Base-by-base conservation (phyloP, 2,797 vertebrate genomes). In the Alectoris magna region DNA sequence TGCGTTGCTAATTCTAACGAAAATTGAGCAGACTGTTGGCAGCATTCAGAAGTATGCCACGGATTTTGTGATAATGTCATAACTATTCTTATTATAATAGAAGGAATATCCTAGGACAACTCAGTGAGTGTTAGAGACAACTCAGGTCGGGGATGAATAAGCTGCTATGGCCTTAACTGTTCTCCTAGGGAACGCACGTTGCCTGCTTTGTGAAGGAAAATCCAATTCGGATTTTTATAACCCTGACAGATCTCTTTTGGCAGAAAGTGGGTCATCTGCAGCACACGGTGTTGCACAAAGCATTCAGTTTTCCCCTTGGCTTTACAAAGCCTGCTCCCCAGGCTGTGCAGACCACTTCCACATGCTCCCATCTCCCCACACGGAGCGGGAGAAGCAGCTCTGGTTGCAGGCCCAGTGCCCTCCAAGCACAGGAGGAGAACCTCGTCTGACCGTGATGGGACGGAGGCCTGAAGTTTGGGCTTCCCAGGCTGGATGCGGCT, bases 121-220 rank as follows among this genome's bases (percentile, higher is more conserved):
- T 71, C 44, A 18, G 17, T 21, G 48, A 72, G 49, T 60, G 14
- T 16, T 79, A 62, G 17, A 85, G 51, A 87, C 73, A 77, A 44
- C 49, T 58, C 46, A 58, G 51, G 7, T 6, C 15, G 29, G 55
- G 26, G 18, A 84, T 69, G 19, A 75, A 76, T 49, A 56, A 90
- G 55, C 14, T 31, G 10, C n/a, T 39, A 15, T 36, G 51, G 19
- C 66, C 38, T 53, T 49, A 60, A 55, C 4, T 10, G 23, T 78
- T 91, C 24, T 84, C 18, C 41, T 14, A 36, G 22, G 68, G 59
- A 72, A 69, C 0, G 0, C 19, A 5, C 0, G 0, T 55, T 83
- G 21, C 49, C 66, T 36, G 19, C 11, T 63, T 85, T 74, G 58
- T 84, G 81, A 91, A 87, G 21, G 10, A 14, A 90, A 85, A 93